Base-by-base conservation (phyloP, 1,140 invertebrate species). In the Cecropterus lyciades region DNA sequence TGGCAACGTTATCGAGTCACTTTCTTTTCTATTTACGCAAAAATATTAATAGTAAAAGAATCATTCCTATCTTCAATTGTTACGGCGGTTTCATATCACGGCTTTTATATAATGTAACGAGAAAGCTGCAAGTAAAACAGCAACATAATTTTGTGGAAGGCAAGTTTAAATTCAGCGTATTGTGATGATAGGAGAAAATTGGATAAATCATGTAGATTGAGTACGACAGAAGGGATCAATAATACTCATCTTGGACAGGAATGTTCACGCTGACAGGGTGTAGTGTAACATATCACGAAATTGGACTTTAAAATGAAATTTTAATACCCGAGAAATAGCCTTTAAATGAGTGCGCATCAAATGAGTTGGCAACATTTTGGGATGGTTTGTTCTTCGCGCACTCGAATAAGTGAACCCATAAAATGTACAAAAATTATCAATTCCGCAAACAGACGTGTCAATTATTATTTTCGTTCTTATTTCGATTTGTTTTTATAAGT, bases 211-310 rank as follows among this genome's bases (percentile, higher is more conserved):
- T 48, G 30, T 27, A 17, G 57, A 49, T 48, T 14, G 43, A 48
- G 16, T 46, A 63, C 40, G 51, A 33, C 48, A 80, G 73, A 56
- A 68, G 81, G 83, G 83, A 84, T 77, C 81, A 85, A 82, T 73
- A 75, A 72, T 78, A 79, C 70, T 77, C 77, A 81, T 73, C 65
- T 74, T 65, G 77, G 64, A 78, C 69, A 72, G 73, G 74, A 73
- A 72, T 71, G 67, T 45, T 79, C 72, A 77, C 72, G 75, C 73
- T 79, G 67, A 85, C 81, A 84, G 83, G 83, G 83, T 85, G 77
- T 79, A 76, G 75, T 75, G 60, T 77, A 73, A 85, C 83, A 85
- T 85, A 85, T 85, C 83, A 85, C 72, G 77, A 72, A 69, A 79
- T 77, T 71, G 75, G 56, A 81, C 57, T 73, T 60, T 59, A 59